Evolutionary conservation across 2,888 invertebrate species (phyloP).

Genomic region (Lissocephala sabroskyi): DNA sequence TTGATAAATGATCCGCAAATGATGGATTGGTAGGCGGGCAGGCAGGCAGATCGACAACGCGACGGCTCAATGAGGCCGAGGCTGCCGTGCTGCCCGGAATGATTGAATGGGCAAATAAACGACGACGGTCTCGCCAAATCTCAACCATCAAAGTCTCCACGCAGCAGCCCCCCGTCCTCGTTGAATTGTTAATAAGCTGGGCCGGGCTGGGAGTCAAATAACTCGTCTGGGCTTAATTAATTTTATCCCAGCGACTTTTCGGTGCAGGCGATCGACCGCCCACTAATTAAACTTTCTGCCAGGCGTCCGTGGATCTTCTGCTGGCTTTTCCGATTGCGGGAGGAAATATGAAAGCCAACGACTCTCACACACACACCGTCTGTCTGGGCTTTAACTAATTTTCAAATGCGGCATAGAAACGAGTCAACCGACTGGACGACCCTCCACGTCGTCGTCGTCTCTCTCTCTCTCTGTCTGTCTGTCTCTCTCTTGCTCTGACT

Average conservation of each 20-base stretch:
- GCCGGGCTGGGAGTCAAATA: background rate
- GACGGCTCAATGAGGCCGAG: background rate
- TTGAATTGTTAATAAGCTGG: slow-evolving; percentile 56
- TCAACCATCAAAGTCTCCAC: no score
- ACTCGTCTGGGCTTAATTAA: slow-evolving; percentile 43
- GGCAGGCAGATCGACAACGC: background rate
- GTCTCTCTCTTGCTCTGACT: slow-evolving; percentile 15
- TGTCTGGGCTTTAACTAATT: slow-evolving; percentile 56
- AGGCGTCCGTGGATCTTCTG: background rate
- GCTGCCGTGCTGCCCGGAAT: slow-evolving; percentile 31
- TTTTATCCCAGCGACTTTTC: slow-evolving; percentile 29
- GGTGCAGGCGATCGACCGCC: slow-evolving; percentile 28
- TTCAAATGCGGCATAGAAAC: slow-evolving; percentile 49
- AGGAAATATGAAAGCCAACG: no score
- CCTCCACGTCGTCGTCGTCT: no score
- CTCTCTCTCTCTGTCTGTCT: no score
- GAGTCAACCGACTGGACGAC: slow-evolving; percentile 25
- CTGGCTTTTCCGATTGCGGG: no score
- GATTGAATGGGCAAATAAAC: slow-evolving; percentile 28
- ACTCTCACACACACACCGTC: slow-evolving; percentile 2
- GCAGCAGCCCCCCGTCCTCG: slow-evolving; percentile 7
- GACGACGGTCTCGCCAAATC: background rate
- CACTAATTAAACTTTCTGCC: slow-evolving; percentile 54
- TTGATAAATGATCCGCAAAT: slow-evolving; percentile 58
- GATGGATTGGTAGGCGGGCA: slow-evolving; percentile 43